Conservation (phyloP, 2,113 vertebrate species). For the Anser brachyrhynchus region DNA sequence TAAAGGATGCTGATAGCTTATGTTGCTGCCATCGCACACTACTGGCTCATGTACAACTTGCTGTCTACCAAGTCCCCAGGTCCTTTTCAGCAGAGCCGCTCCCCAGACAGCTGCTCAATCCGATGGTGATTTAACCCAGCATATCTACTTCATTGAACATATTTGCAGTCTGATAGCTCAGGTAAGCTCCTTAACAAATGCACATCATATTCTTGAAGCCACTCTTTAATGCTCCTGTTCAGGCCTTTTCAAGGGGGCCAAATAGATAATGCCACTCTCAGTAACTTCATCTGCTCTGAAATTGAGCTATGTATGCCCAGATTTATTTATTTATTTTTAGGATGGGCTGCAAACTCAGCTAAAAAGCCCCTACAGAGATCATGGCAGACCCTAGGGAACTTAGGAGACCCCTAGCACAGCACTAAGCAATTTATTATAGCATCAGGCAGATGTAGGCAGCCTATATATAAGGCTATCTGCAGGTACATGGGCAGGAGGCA, state of each 20-base stretch:
- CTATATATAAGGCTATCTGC: background rate
- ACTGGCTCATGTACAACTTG: background rate
- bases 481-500: background rate
- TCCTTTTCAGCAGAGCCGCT: background rate
- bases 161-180: background rate
- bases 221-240: background rate
- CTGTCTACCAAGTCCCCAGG: background rate
- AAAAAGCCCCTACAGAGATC: background rate
- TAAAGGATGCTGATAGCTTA: background rate
- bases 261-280: background rate
- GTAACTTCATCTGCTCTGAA: background rate
- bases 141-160: background rate
- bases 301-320: background rate
- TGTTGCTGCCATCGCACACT: background rate
- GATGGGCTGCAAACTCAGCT: background rate
- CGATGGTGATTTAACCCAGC: background rate
- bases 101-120: background rate
- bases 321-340: background rate
- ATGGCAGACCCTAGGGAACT: background rate
- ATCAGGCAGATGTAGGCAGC: background rate
- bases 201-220: background rate
- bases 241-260: background rate
- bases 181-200: background rate
- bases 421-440: background rate
- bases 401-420: background rate